Evolutionary conservation across 2,113 vertebrate genomes (phyloP).

Genomic region (Myiopsitta monachus): DNA sequence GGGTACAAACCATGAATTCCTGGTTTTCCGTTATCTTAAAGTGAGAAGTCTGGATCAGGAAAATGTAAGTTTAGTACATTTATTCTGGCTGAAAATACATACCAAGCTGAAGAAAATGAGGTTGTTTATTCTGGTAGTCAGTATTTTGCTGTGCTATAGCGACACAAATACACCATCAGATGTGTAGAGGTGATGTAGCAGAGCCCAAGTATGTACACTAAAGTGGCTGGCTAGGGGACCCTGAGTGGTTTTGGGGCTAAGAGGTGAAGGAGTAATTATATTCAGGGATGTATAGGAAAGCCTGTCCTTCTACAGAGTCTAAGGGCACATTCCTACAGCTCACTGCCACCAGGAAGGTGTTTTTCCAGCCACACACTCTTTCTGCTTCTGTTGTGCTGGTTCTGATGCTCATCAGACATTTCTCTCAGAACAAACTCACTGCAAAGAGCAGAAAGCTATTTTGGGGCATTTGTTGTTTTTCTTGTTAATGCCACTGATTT

Average conservation of each 20-base stretch:
- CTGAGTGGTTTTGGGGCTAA: not conserved
- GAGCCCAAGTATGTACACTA: not conserved
- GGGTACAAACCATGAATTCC: constrained; percentile 41
- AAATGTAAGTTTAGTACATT: constrained; percentile 46
- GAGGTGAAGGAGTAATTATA: not conserved
- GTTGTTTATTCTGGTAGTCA: not conserved
- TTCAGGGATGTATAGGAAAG: not conserved
- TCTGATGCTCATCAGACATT: not conserved
- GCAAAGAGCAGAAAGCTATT: not conserved
- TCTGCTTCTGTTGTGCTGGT: not conserved
- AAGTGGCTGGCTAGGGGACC: not conserved
- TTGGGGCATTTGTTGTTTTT: not conserved
- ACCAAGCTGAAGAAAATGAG: constrained; percentile 9
- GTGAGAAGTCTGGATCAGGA: constrained; percentile 48
- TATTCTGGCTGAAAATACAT: constrained; percentile 25
- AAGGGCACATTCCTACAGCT: not conserved
- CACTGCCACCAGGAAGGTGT: not conserved
- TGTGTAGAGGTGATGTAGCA: not conserved
- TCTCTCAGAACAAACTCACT: not conserved
- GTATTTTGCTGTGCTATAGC: not conserved
- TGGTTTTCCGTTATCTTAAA: constrained; percentile 50
- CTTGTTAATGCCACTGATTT: not conserved
- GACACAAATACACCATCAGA: not conserved
- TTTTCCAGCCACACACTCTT: not conserved
- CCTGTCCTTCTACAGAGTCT: not conserved